Conservation (phyloP, 2,113 vertebrate genomes). For the Tragelaphus scriptus region DNA sequence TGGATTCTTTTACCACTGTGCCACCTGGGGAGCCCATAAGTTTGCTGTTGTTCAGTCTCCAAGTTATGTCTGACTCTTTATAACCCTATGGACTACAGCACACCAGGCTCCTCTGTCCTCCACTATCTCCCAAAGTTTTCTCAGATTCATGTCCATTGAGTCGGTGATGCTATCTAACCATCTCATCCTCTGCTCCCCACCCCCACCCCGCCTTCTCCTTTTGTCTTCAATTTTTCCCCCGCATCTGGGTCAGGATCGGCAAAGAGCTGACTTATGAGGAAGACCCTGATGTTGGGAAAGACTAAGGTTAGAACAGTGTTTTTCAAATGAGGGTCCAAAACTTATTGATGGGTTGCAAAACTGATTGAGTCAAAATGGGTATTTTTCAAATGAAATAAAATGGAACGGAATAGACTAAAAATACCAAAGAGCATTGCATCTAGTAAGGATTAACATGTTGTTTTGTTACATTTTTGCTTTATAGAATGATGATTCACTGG, state of each 20-base stretch:
- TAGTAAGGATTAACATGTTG: slow-evolving; percentile 19
- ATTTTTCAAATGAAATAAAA: not conserved
- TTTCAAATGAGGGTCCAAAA: not conserved
- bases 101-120: not conserved
- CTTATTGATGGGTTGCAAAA: not conserved
- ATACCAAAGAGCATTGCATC: not conserved
- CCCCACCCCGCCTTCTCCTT: not conserved
- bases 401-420: not conserved
- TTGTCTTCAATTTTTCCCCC: not conserved
- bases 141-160: not conserved
- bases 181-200: not conserved
- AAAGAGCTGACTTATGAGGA: not conserved
- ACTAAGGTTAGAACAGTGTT: not conserved
- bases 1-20: not conserved
- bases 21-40: not conserved
- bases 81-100: not conserved
- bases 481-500: not conserved
- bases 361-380: not conserved
- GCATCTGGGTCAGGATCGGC: not conserved
- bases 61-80: not conserved
- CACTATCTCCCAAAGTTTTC: not conserved
- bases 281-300: not conserved
- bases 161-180: not conserved
- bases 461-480: slow-evolving; percentile 31
- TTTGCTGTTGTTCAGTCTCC: not conserved